A percentile compares a stretch with the other conserved stretches of the same genome.
phyloP scores from a whole-genome alignment of 2,113 vertebrate genomes.

The Hiodon alosoides region DNA sequence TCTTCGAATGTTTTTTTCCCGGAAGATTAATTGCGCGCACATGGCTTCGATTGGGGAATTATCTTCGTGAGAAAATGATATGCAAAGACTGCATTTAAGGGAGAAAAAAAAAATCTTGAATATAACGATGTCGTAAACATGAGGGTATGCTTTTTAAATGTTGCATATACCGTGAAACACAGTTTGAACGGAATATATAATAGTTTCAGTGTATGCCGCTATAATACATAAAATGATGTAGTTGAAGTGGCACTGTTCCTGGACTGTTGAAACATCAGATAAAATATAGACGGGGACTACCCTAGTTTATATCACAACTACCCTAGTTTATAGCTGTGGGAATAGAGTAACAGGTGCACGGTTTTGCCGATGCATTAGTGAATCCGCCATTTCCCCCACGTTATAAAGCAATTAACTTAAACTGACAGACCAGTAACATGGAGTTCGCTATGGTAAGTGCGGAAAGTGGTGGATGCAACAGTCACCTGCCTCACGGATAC shows the following conservation, averaged over 20 bases:
- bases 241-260: neutral
- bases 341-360: conserved; percentile 17
- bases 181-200: neutral
- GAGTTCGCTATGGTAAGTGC: conserved; percentile 97
- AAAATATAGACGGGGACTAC: too few relatives aligned
- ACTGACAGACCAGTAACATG: conserved; percentile 57
- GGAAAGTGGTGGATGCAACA: conserved; percentile 88
- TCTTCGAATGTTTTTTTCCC: too few relatives aligned
- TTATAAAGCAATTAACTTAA: neutral
- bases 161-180: neutral
- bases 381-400: neutral
- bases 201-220: neutral
- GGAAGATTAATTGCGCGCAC: too few relatives aligned
- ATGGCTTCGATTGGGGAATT: too few relatives aligned
- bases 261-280: neutral
- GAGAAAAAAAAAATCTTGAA: too few relatives aligned
- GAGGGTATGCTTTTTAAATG: too few relatives aligned
- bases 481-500: conserved; percentile 89
- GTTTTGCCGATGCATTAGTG: neutral
- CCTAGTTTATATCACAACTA: conserved; percentile 1
- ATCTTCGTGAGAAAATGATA: too few relatives aligned
- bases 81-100: too few relatives aligned
- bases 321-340: conserved; percentile 6
- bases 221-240: neutral
- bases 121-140: too few relatives aligned